Percentiles rank a stretch among this genome's conserved stretches.
phyloP scores from a whole-genome alignment of 2,113 vertebrate species.

The Stegostoma tigrinum region DNA sequence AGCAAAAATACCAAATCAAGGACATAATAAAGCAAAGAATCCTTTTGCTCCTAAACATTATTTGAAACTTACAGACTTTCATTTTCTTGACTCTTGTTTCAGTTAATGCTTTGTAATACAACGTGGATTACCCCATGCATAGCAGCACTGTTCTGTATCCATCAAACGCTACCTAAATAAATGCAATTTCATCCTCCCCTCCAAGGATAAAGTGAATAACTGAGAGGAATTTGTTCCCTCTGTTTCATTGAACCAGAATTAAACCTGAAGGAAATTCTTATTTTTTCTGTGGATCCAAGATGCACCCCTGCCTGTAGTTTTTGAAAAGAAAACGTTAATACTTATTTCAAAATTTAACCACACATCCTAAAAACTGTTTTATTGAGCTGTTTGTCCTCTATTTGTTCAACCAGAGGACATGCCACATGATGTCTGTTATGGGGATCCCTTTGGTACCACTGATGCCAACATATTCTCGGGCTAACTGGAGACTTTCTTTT shows the following conservation, averaged over 20 bases:
- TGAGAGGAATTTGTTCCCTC: not conserved
- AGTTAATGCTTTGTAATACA: not conserved
- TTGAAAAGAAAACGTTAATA: not conserved
- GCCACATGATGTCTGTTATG: not conserved
- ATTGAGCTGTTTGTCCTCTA: not conserved
- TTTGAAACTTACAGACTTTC: not conserved
- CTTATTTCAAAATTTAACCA: not conserved
- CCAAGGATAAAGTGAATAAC: not conserved
- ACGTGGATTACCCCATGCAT: not conserved
- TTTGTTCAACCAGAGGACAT: not conserved
- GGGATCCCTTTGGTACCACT: not conserved
- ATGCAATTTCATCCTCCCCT: not conserved
- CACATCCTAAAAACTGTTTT: not conserved
- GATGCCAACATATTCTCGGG: not conserved
- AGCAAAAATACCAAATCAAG: not conserved
- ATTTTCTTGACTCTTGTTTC: not conserved
- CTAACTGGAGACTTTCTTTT: not conserved
- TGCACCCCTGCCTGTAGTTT: not conserved
- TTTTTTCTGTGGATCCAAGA: not conserved
- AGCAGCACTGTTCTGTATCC: not conserved
- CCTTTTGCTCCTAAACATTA: not conserved
- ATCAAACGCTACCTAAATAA: not conserved
- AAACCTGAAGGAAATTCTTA: not conserved
- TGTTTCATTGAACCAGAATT: not conserved
- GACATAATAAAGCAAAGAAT: not conserved